Percentiles rank a stretch among this genome's conserved stretches.
Evolutionary conservation across 2,888 invertebrate genomes (phyloP).

Genomic region (Trachelus stipa): DNA sequence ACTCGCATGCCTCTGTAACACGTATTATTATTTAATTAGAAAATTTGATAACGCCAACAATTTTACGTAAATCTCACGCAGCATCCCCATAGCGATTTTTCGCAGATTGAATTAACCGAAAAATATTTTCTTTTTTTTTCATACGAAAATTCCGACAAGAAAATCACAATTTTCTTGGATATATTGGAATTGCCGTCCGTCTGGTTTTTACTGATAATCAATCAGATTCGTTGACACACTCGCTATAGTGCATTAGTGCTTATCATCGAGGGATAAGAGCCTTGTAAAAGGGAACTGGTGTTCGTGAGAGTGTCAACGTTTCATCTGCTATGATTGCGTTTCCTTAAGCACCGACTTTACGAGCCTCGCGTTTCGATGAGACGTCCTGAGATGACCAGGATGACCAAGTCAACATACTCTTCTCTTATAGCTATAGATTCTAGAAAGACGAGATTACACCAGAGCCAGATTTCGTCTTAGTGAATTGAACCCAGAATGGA

Average conservation of each 20-base stretch:
- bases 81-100: too few relatives aligned
- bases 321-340: slow-evolving; percentile 10
- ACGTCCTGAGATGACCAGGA: not conserved
- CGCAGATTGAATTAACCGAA: too few relatives aligned
- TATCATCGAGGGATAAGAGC: not conserved
- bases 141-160: too few relatives aligned
- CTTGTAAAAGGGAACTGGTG: slow-evolving; percentile 6
- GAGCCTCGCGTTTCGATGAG: slow-evolving; percentile 7
- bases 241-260: slow-evolving; percentile 1
- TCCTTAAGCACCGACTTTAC: slow-evolving; percentile 9
- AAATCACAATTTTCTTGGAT: not conserved
- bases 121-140: too few relatives aligned
- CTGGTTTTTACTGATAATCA: slow-evolving; percentile 19
- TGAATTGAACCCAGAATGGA: too few relatives aligned
- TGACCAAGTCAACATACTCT: slow-evolving; percentile 9
- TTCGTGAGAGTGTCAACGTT: slow-evolving; percentile 1
- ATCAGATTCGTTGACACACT: slow-evolving; percentile 15
- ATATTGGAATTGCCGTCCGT: not conserved
- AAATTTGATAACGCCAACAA: too few relatives aligned
- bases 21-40: too few relatives aligned
- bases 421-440: not conserved
- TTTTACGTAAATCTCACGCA: too few relatives aligned
- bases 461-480: too few relatives aligned
- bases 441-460: too few relatives aligned
- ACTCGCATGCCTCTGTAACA: too few relatives aligned